Conservation (phyloP, 1,140 invertebrate genomes). For the Octopus sinensis region DNA sequence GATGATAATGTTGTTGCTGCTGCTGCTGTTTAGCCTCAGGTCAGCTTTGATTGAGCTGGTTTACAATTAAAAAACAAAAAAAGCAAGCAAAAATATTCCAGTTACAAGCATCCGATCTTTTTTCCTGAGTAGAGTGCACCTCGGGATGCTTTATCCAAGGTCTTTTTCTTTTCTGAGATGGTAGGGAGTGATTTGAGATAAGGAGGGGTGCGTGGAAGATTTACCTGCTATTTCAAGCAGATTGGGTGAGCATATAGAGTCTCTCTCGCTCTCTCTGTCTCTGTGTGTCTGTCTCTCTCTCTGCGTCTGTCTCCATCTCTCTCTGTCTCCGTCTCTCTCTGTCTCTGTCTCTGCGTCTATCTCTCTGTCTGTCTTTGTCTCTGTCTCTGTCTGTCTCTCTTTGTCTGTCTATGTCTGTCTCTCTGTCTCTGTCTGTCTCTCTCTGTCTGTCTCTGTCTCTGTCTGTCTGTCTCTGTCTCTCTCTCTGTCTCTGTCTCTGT, state of each 20-base stretch:
- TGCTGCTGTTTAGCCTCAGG: too few relatives aligned
- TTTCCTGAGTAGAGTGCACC: too few relatives aligned
- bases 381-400: not conserved
- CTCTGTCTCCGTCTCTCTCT: not conserved
- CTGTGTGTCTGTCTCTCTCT: not conserved
- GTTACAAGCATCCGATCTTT: too few relatives aligned
- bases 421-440: not conserved
- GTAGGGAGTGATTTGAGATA: too few relatives aligned
- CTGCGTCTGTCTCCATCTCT: not conserved
- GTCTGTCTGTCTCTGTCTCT: not conserved
- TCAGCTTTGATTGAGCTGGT: too few relatives aligned
- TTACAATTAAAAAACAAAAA: too few relatives aligned
- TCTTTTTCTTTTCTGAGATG: too few relatives aligned
- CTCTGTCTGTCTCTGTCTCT: not conserved
- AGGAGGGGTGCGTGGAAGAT: too few relatives aligned
- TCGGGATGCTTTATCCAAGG: too few relatives aligned
- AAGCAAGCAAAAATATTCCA: too few relatives aligned
- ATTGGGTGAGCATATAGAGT: not conserved
- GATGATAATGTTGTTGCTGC: too few relatives aligned
- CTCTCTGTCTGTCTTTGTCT: not conserved
- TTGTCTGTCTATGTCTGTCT: not conserved
- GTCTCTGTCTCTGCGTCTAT: not conserved
- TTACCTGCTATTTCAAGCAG: too few relatives aligned
- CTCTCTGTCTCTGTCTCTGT: not conserved
- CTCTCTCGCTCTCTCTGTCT: not conserved